A percentile compares a stretch with the other conserved stretches of the same genome.
Evolutionary conservation across 2,797 vertebrate species (phyloP).

Genomic region (Sphenopsis melanotis): DNA sequence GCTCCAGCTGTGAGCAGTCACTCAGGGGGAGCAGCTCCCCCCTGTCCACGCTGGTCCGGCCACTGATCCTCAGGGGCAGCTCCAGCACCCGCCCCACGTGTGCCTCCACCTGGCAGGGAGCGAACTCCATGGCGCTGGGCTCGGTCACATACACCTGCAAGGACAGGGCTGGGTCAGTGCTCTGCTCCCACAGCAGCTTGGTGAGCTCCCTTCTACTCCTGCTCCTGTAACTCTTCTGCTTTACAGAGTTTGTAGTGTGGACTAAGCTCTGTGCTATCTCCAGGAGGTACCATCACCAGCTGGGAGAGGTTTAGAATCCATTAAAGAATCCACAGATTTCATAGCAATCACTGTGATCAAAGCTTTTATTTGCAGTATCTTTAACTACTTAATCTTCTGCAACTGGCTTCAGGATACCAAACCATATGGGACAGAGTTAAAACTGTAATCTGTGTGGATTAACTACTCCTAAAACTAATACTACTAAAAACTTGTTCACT

Average conservation of each 20-base stretch:
- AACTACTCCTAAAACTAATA: background rate
- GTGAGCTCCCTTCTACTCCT: background rate
- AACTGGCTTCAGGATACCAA: background rate
- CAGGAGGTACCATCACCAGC: background rate
- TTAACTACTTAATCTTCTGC: constrained; percentile 25
- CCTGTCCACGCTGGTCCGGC: constrained; percentile 67
- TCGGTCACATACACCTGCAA: constrained; percentile 91
- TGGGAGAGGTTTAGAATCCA: background rate
- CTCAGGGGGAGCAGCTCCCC: constrained; percentile 81
- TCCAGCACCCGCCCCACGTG: constrained; percentile 82
- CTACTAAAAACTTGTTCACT: background rate
- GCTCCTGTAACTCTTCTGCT: background rate
- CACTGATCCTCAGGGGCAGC: constrained; percentile 87
- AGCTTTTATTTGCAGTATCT: background rate
- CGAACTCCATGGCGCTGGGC: constrained; percentile 91
- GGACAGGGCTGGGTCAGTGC: background rate
- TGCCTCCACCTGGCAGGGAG: constrained; percentile 85
- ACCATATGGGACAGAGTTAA: constrained; percentile 17
- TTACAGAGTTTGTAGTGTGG: background rate
- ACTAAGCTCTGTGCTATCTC: background rate
- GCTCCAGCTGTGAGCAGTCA: constrained; percentile 92
- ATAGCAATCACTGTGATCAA: background rate
- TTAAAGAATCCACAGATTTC: background rate
- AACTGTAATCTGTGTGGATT: background rate
- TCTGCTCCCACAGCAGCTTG: background rate